These are phyloP conservation scores for Taphrorychus bicolor DNA, from an alignment of 2,888 invertebrate genomes.

Conservation along the genomic window DNA sequence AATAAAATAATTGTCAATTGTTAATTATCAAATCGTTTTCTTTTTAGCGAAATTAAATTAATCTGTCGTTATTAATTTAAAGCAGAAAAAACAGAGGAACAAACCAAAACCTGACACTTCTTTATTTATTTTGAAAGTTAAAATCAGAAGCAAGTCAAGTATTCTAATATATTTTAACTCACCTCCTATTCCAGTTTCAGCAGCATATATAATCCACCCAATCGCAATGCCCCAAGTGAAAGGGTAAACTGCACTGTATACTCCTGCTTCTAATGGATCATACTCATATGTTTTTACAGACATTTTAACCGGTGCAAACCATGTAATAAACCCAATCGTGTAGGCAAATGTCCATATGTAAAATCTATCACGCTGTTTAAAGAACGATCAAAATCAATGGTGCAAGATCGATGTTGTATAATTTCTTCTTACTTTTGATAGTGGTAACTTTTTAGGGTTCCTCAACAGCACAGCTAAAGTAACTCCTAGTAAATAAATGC, in stretches of 20 bases:
- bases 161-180: constrained; percentile 34
- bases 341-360: constrained; percentile 60
- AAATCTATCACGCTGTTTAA: no score
- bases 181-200: constrained; percentile 65
- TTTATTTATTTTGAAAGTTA: no score
- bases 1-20: constrained; percentile 36
- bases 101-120: no score
- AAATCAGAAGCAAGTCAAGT: no score
- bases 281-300: constrained; percentile 63
- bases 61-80: no score
- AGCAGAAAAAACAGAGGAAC: no score
- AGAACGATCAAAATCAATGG: no score
- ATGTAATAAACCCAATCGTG: constrained; percentile 58
- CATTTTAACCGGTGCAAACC: constrained; percentile 65
- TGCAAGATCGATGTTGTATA: no score
- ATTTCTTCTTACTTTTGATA: constrained; percentile 45
- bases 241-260: constrained; percentile 66
- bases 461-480: constrained; percentile 64
- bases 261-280: constrained; percentile 62
- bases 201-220: constrained; percentile 63
- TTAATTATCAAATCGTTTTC: no score
- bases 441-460: constrained; percentile 31
- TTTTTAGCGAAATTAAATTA: no score
- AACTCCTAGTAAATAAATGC: constrained; percentile 70
- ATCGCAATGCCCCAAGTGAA: constrained; percentile 66